Percentiles rank a stretch among this genome's conserved stretches.
Conservation (phyloP, 2,797 vertebrate species). For the Hafferia zeledoni region DNA sequence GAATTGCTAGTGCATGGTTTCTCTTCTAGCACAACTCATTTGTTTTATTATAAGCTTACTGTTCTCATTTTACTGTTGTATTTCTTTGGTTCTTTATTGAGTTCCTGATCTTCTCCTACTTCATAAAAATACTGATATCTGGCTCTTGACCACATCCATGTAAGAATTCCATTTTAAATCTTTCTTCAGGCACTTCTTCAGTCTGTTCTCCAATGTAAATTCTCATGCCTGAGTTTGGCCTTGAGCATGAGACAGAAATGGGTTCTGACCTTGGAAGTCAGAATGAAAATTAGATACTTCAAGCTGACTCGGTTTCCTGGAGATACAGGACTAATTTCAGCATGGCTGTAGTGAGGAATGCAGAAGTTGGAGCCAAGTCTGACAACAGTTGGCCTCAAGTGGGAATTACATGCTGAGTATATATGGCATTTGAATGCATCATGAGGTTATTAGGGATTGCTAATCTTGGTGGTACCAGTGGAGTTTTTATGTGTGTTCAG, state of each 20-base stretch:
- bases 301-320: background rate
- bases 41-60: background rate
- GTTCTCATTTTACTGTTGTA: background rate
- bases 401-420: background rate
- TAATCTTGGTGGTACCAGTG: background rate
- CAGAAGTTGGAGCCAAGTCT: background rate
- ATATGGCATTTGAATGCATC: background rate
- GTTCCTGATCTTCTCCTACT: background rate
- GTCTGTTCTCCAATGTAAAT: background rate
- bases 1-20: background rate
- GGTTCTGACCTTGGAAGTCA: background rate
- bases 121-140: background rate
- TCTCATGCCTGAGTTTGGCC: background rate
- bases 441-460: background rate
- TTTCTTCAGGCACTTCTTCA: background rate
- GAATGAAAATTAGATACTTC: background rate
- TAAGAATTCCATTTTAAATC: background rate
- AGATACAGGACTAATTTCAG: background rate
- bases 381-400: background rate
- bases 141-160: background rate
- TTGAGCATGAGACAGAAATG: background rate
- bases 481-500: background rate
- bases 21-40: background rate
- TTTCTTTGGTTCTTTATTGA: background rate
- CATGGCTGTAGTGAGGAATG: background rate